Evolutionary conservation across 2,888 invertebrate species (phyloP), one percentile per base, ranked within the genome.

Genomic region (Macropis europaea): DNA sequence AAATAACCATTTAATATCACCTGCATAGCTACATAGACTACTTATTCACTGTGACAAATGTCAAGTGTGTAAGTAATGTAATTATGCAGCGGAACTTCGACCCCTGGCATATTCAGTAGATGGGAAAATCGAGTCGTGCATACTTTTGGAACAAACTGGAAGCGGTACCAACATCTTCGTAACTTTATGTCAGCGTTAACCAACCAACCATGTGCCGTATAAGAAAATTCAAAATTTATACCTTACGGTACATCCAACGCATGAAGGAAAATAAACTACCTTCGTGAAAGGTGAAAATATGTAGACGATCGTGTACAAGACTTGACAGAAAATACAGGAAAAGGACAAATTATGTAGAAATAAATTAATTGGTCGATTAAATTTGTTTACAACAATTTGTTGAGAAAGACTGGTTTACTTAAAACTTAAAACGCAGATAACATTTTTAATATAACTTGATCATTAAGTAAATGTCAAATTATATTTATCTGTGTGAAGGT

Each of bases 251-350:
- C 82, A 78, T 81, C 78, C 82, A 76, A 78, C 77, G 74, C 74
- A 75, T 70, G 71, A 73, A 56, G 67, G 76, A 73, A 77, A 84
- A 84, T 82, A 84, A 82, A 84, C 79, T 82, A 84, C 68, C 77
- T 76, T 72, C 77, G 64, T 64, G 67, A 76, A 81, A 77, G 76
- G 76, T 61, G 79, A 84, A 82, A 82, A 84, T 84, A 85, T 77
- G 82, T 74, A 76, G 74, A 63, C 61, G 68, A 73, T 53, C 67
- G 62, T 60, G 61, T 74, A 59, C 61, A 54, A 40, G 63, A 42
- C 69, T 80, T 83, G 74, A 84, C 71, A 77, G 60, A 45, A 48
- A 78, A 54, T 53, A 45, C 43, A 38, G 54, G 42, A 57, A 36
- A 40, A 61, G 64, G 68, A 75, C 73, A 66, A 52, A 50, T 62